Evolutionary conservation across 2,888 invertebrate genomes (phyloP).

Genomic region (Aphodius granarius): DNA sequence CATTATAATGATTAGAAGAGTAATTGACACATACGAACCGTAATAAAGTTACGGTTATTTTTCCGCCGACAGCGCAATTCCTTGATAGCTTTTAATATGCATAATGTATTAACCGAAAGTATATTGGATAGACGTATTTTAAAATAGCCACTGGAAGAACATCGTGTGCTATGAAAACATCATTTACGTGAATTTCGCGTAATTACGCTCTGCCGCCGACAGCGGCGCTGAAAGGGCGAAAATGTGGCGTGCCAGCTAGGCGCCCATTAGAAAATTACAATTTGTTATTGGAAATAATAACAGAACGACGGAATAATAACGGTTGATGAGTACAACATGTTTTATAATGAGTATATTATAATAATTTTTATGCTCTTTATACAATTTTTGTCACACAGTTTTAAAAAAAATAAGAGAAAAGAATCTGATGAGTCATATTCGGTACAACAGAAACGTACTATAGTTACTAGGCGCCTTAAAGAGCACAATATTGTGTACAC

Average conservation of each 20-base stretch:
- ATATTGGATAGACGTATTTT: not conserved
- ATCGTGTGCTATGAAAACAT: conserved; percentile 12
- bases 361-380: too few species aligned
- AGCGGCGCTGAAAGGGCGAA: conserved; percentile 1
- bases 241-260: conserved; percentile 12
- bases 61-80: not conserved
- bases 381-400: too few species aligned
- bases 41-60: too few species aligned
- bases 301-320: too few species aligned
- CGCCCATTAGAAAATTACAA: conserved; percentile 22
- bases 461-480: too few species aligned
- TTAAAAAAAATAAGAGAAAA: too few species aligned
- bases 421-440: too few species aligned
- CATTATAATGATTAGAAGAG: not conserved
- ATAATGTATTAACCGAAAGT: not conserved
- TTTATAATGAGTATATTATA: too few species aligned
- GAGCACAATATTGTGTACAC: too few species aligned
- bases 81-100: not conserved
- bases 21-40: not conserved
- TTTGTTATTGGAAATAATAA: conserved; percentile 22
- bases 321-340: too few species aligned
- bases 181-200: conserved; percentile 8
- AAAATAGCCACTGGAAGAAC: conserved; percentile 1
- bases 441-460: too few species aligned
- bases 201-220: not conserved